Evolutionary conservation across 2,797 vertebrate species (phyloP), one percentile per base, ranked within the genome.

Genomic region (Simalia tracyae): DNA sequence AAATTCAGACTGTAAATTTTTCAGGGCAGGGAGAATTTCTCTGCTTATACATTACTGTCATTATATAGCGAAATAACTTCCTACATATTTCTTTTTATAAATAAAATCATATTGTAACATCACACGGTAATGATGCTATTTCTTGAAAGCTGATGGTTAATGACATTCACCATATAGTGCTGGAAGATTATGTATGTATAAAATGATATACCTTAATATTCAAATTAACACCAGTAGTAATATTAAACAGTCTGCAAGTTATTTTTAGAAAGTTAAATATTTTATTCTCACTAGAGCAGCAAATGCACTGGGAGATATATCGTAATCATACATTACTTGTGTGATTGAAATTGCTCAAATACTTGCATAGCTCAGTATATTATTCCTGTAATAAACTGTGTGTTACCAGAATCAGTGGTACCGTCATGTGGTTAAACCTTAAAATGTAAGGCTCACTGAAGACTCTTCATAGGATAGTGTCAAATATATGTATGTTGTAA

Each of bases 331-430:
- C 5, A n/a, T 10, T 50, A 50, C 28, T 86, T 50, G 4, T 63
- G 17, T n/a, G n/a, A 63, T 6, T 42, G 14, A 63, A 76, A 24
- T 89, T 42, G 42, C 57, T 89, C 11, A 84, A n/a, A 42, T 54
- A 90, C 68, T 86, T 95, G 11, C 22, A 26, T 86, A 50, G 5
- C 26, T 93, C 59, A 93, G 61, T 94, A 90, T 57, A 81, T 81
- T 81, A 42, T 42, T 76, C 36, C 36, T 81, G 36, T 81, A 81
- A 42, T 42, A 2, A 96, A 92, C 93, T 92, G 66, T 92, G 85
- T 89, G 61, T 61, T 93, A 76, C 89, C 59, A 46, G 89, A 90
- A 64, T 89, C 90, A 92, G 91, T 94, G 93, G 76, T 91, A 94
- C 91, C 89, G 42, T 93, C 89, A 95, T 93, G 94, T 96, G 92